Evolutionary conservation across 1,140 invertebrate genomes (phyloP).

Genomic region (Anoplolepis gracilipes): DNA sequence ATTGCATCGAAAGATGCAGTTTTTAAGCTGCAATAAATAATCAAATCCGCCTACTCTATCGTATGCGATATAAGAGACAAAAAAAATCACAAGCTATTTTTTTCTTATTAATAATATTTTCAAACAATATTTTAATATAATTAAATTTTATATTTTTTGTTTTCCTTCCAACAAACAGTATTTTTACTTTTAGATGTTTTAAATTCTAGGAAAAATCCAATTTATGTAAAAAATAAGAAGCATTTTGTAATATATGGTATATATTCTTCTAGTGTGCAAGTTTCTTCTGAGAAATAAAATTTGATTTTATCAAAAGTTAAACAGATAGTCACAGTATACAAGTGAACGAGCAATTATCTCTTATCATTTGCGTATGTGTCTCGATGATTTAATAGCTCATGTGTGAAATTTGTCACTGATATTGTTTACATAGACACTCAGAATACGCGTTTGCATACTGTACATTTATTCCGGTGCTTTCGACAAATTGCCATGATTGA

Average conservation of each 20-base stretch:
- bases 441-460: conserved; percentile 38
- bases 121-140: not conserved
- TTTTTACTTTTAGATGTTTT: not conserved
- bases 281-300: not conserved
- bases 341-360: no score
- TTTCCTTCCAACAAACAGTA: not conserved
- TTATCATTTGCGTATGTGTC: not conserved
- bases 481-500: conserved; percentile 58
- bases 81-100: no score
- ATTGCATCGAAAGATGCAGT: not conserved
- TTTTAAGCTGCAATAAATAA: conserved; percentile 4
- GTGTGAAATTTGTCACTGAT: not conserved
- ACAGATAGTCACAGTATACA: not conserved
- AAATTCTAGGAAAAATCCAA: not conserved
- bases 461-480: conserved; percentile 26
- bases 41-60: no score
- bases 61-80: not conserved
- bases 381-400: not conserved
- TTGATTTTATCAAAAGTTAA: conserved; percentile 11
- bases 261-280: not conserved
- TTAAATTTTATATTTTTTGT: not conserved
- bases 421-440: conserved; percentile 26
- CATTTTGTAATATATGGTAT: no score
- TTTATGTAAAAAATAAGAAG: no score
- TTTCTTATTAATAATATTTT: no score